phyloP scores from a whole-genome alignment of 2,797 vertebrate species.

The Hybognathus amarus region DNA sequence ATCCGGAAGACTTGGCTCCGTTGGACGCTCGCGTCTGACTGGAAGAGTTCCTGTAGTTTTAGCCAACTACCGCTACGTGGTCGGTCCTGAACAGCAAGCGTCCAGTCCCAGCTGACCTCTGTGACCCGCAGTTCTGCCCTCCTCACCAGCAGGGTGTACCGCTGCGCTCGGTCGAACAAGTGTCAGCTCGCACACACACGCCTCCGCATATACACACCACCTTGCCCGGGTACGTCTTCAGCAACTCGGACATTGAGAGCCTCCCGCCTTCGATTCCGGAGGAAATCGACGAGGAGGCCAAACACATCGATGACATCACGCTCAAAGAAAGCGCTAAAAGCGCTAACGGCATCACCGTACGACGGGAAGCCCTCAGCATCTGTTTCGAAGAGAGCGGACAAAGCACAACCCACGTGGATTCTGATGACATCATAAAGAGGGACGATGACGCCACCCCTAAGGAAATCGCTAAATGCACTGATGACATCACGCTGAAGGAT shows the following conservation, averaged over 20 bases:
- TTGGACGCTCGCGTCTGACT: conserved; percentile 84
- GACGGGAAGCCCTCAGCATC: conserved; percentile 33
- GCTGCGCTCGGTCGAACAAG: conserved; percentile 10
- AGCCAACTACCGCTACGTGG: conserved; percentile 72
- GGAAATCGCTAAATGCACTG: neutral
- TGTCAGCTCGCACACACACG: conserved; percentile 17
- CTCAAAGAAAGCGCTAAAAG: conserved; percentile 29
- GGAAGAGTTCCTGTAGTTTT: conserved; percentile 73
- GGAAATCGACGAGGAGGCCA: conserved; percentile 56
- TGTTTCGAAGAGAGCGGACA: conserved; percentile 27
- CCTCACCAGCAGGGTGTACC: conserved; percentile 64
- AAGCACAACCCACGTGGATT: conserved; percentile 2
- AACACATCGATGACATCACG: conserved; percentile 51
- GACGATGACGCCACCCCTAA: neutral
- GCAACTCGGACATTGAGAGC: conserved; percentile 76
- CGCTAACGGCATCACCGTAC: neutral
- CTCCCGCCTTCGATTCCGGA: conserved; percentile 64
- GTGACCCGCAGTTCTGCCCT: conserved; percentile 62
- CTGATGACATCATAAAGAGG: conserved; percentile 26
- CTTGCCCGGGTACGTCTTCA: conserved; percentile 78
- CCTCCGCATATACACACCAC: conserved; percentile 60
- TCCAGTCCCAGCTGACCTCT: conserved; percentile 70
- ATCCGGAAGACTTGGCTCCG: conserved; percentile 88
- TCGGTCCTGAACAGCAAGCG: conserved; percentile 76
- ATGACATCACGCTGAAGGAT: conserved; percentile 39